Conservation (phyloP, 2,888 invertebrate genomes). For the Metalampra italica region DNA sequence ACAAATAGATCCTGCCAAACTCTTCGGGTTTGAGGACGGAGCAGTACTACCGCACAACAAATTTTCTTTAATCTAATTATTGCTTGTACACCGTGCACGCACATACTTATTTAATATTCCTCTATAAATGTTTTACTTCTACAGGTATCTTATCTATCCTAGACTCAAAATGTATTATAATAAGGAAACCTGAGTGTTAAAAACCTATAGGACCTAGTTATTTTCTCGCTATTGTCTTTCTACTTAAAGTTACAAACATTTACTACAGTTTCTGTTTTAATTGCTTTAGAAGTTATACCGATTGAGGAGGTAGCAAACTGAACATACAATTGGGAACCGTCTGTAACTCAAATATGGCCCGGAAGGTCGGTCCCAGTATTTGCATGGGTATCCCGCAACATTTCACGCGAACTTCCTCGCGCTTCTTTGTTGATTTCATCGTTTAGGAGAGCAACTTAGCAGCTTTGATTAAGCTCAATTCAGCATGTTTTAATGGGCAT, state of each 20-base stretch:
- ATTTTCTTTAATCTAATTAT: too few relatives aligned
- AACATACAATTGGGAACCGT: slow-evolving; percentile 17
- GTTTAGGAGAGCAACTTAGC: not conserved
- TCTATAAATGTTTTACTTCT: too few relatives aligned
- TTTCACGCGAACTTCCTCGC: slow-evolving; percentile 12
- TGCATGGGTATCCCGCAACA: slow-evolving; percentile 17
- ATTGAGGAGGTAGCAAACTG: slow-evolving; percentile 17
- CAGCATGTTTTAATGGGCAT: too few relatives aligned
- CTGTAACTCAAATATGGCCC: slow-evolving; percentile 20
- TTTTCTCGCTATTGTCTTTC: not conserved
- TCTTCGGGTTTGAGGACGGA: too few relatives aligned
- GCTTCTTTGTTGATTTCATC: slow-evolving; percentile 16
- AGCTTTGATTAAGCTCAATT: not conserved
- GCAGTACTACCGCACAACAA: too few relatives aligned
- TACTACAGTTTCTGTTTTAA: slow-evolving; percentile 18
- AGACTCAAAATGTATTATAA: too few relatives aligned
- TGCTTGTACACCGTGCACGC: too few relatives aligned
- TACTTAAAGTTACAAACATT: slow-evolving; percentile 18
- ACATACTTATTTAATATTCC: too few relatives aligned
- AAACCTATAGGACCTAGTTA: not conserved
- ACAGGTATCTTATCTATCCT: too few relatives aligned
- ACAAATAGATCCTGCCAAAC: too few relatives aligned
- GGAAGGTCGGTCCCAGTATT: slow-evolving; percentile 20
- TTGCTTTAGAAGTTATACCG: slow-evolving; percentile 18
- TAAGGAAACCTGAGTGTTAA: too few relatives aligned